Evolutionary conservation across 2,888 invertebrate genomes (phyloP).

Genomic region (Megastigmus dorsalis): DNA sequence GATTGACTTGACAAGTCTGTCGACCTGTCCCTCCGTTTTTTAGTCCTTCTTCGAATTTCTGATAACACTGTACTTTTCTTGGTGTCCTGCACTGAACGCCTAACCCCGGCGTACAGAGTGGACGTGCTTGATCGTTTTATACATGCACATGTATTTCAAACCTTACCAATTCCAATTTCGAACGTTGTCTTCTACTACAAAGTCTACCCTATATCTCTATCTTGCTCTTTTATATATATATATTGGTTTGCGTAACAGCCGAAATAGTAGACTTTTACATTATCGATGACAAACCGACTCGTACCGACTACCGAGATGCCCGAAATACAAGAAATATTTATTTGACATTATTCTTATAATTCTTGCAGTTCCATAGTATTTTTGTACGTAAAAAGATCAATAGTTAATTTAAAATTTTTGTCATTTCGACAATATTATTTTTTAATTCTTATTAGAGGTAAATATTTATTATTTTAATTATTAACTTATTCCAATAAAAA

Average conservation of each 20-base stretch:
- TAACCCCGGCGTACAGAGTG: too few relatives aligned
- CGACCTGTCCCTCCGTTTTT: too few relatives aligned
- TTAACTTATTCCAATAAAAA: too few relatives aligned
- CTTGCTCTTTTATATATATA: too few relatives aligned
- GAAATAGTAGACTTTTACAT: neutral
- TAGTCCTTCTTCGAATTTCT: too few relatives aligned
- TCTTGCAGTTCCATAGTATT: neutral
- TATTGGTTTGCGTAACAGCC: conserved; percentile 24
- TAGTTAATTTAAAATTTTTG: neutral
- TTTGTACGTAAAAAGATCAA: neutral
- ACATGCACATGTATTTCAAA: neutral
- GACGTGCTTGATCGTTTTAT: neutral
- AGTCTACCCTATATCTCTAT: neutral
- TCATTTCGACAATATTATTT: neutral
- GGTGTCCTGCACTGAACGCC: too few relatives aligned
- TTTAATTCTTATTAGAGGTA: neutral
- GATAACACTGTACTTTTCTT: too few relatives aligned
- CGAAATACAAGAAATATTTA: too few relatives aligned
- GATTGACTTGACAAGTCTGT: too few relatives aligned
- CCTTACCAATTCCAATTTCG: neutral
- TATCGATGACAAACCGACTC: too few relatives aligned
- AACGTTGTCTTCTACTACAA: neutral
- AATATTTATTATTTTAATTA: too few relatives aligned
- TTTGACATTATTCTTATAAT: neutral
- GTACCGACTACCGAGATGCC: too few relatives aligned